These are phyloP conservation scores for Chromis chromis DNA, from an alignment of 2,797 vertebrate genomes.

Conservation along the genomic window DNA sequence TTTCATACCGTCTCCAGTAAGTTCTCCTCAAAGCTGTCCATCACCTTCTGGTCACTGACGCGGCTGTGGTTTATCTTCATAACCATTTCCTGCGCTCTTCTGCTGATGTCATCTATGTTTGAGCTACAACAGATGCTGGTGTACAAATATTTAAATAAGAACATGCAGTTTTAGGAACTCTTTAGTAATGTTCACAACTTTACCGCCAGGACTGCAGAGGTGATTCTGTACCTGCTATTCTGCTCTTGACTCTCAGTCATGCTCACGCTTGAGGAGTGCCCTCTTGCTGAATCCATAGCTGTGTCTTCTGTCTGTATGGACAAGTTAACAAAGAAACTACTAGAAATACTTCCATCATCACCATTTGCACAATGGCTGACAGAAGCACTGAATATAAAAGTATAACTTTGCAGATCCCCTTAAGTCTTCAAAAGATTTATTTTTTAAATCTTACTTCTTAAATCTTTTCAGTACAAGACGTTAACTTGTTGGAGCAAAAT, in stretches of 20 bases:
- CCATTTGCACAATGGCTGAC: too few relatives aligned
- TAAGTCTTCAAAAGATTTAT: too few relatives aligned
- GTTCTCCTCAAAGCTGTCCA: conserved; percentile 67
- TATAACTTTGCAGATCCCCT: too few relatives aligned
- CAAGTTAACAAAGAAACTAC: neutral
- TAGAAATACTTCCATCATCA: too few relatives aligned
- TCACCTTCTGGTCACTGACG: conserved; percentile 64
- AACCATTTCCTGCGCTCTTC: conserved; percentile 60
- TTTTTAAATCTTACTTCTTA: too few relatives aligned
- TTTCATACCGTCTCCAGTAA: conserved; percentile 66
- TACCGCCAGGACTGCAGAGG: neutral
- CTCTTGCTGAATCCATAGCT: conserved; percentile 13
- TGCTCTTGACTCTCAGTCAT: conserved; percentile 35
- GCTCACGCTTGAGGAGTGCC: conserved; percentile 18
- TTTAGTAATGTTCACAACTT: too few relatives aligned
- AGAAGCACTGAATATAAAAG: too few relatives aligned
- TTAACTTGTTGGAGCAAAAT: too few relatives aligned
- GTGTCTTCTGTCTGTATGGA: conserved; percentile 34
- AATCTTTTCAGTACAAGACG: too few relatives aligned
- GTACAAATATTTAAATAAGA: neutral
- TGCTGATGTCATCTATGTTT: conserved; percentile 61
- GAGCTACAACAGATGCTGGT: conserved; percentile 22
- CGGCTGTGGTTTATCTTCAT: conserved; percentile 70
- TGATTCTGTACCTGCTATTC: conserved; percentile 51
- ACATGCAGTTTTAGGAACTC: too few relatives aligned